phyloP scores from a whole-genome alignment of 1,140 invertebrate species.

The Solenopsis invicta region DNA sequence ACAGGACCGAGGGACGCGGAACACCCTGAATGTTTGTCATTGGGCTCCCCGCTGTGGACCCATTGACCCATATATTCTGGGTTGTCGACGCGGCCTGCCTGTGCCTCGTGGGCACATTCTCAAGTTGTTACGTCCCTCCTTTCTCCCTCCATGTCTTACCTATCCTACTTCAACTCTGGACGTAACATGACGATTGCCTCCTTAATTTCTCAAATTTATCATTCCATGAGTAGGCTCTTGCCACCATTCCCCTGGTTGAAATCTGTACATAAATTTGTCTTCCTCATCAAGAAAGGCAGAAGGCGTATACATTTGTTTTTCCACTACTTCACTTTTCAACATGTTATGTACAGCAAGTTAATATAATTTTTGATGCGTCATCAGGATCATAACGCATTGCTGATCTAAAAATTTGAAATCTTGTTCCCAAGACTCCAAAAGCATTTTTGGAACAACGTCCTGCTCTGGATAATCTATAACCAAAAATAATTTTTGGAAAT shows the following conservation, averaged over 20 bases:
- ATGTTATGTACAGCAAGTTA: slow-evolving; percentile 5
- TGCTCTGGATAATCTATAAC: not conserved
- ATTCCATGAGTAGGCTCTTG: not conserved
- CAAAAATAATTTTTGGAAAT: not conserved
- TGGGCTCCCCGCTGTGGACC: too few species aligned
- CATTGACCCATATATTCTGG: too few species aligned
- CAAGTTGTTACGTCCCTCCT: too few species aligned
- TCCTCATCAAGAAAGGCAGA: not conserved
- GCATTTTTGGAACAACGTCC: not conserved
- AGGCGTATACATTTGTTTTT: not conserved
- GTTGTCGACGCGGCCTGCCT: too few species aligned
- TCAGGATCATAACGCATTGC: not conserved
- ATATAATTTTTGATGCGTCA: not conserved
- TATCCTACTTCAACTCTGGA: too few species aligned
- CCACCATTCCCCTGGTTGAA: not conserved
- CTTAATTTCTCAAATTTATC: not conserved
- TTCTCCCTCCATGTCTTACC: too few species aligned
- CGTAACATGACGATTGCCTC: slow-evolving; percentile 9
- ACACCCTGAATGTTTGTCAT: too few species aligned
- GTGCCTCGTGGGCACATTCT: too few species aligned
- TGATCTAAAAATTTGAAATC: slow-evolving; percentile 14
- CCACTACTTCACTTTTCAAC: not conserved
- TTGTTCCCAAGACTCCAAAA: not conserved
- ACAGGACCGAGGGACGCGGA: too few species aligned
- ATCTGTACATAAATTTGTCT: not conserved